These are phyloP conservation scores for Australoheros facetus DNA, from an alignment of 2,797 vertebrate genomes.

Conservation along the genomic window DNA sequence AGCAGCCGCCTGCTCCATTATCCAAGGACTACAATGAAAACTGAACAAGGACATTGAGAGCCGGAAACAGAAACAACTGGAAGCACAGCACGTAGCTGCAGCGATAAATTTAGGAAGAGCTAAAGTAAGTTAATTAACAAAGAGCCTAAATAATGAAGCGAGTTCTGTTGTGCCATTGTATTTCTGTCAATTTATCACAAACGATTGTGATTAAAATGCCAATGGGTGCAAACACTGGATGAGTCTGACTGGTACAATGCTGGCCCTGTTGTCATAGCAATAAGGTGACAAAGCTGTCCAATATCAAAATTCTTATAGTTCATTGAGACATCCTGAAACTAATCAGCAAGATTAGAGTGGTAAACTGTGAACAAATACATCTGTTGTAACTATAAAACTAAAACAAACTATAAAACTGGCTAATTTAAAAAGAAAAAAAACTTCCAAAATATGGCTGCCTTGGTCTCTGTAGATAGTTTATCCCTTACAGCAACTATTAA, in stretches of 20 bases:
- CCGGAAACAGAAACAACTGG: neutral
- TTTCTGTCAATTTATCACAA: neutral
- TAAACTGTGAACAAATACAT: neutral
- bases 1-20: neutral
- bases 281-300: neutral
- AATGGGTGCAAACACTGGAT: neutral
- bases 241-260: neutral
- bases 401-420: neutral
- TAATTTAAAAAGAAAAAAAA: neutral
- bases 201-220: neutral
- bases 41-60: neutral
- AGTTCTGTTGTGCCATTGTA: neutral
- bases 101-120: neutral
- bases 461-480: neutral
- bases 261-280: neutral
- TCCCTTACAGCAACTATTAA: neutral
- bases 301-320: neutral
- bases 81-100: neutral
- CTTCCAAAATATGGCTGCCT: neutral
- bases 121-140: neutral
- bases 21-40: conserved; percentile 8
- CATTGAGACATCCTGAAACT: neutral
- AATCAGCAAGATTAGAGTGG: neutral
- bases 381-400: too few species aligned
- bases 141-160: neutral